Conservation (phyloP, 2,797 vertebrate species). For the Triplophysa yarkandensis region DNA sequence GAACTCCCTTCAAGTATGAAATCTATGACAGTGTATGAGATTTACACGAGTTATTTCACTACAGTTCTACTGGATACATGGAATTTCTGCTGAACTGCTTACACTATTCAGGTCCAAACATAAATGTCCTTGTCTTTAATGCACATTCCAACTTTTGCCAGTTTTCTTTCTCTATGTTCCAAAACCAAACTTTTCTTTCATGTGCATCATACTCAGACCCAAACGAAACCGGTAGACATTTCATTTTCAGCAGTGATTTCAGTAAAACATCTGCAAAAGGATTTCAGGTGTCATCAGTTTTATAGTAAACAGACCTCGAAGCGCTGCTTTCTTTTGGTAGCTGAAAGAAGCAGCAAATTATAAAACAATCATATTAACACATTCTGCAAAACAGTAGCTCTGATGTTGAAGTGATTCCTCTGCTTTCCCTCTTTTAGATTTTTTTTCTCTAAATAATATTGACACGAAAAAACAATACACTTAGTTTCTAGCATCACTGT, state of each 20-base stretch:
- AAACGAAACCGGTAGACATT: not conserved
- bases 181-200: constrained; percentile 1
- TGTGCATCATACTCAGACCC: not conserved
- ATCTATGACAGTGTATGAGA: constrained; percentile 2
- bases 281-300: not conserved
- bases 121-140: constrained; percentile 28
- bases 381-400: not conserved
- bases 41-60: not conserved
- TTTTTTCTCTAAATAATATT: constrained; percentile 15
- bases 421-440: not conserved
- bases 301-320: not conserved
- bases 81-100: constrained; percentile 11
- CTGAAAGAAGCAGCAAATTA: not conserved
- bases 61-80: constrained; percentile 4
- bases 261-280: not conserved
- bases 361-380: not conserved
- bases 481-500: constrained; percentile 67
- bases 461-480: constrained; percentile 56
- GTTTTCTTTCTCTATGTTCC: constrained; percentile 22
- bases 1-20: too few species aligned
- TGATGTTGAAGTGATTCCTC: not conserved
- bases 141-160: constrained; percentile 1
- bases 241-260: not conserved
- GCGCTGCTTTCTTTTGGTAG: not conserved
- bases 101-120: constrained; percentile 25